Evolutionary conservation across 2,888 invertebrate species (phyloP).

Genomic region (Bedellia somnulentella): DNA sequence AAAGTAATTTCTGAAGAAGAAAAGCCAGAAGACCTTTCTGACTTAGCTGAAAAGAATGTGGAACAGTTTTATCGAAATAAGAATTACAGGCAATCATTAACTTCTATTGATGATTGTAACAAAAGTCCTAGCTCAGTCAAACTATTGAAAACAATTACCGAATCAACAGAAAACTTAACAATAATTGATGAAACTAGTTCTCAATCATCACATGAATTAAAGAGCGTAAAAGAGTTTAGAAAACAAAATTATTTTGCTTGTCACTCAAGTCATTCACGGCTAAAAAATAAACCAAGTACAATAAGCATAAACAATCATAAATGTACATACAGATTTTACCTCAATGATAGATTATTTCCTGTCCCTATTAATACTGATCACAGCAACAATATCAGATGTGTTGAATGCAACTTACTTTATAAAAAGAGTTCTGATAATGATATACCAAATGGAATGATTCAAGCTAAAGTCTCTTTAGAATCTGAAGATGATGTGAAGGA

Average conservation of each 20-base stretch:
- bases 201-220: no score
- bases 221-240: slow-evolving; percentile 47
- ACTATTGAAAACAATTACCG: no score
- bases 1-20: no score
- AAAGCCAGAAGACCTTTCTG: no score
- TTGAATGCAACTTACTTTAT: slow-evolving; percentile 48
- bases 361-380: slow-evolving; percentile 46
- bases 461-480: slow-evolving; percentile 37
- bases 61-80: no score
- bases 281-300: slow-evolving; percentile 19
- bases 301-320: slow-evolving; percentile 31
- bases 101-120: no score
- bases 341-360: slow-evolving; percentile 61
- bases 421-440: slow-evolving; percentile 12
- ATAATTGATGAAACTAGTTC: no score
- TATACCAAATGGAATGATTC: slow-evolving; percentile 36
- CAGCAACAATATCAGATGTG: slow-evolving; percentile 44
- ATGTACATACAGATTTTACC: slow-evolving; percentile 56
- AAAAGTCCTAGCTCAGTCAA: no score
- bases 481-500: slow-evolving; percentile 22
- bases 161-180: no score
- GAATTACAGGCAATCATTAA: no score
- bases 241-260: slow-evolving; percentile 64
- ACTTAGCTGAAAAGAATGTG: no score
- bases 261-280: slow-evolving; percentile 48